Conservation (phyloP, 2,113 vertebrate genomes). For the Setophaga kirtlandii region DNA sequence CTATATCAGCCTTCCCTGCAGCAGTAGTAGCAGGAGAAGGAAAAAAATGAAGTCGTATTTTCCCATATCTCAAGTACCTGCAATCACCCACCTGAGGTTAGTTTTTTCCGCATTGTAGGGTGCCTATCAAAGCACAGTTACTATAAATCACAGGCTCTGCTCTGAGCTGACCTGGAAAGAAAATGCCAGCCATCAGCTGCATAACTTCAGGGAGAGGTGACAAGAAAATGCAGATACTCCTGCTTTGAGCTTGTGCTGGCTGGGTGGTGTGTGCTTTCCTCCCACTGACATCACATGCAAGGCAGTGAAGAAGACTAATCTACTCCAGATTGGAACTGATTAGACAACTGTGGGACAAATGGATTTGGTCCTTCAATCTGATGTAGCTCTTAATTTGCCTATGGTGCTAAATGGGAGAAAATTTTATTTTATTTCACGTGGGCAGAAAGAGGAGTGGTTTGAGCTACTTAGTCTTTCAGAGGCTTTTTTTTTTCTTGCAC, state of each 20-base stretch:
- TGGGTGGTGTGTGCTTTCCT: fast-evolving
- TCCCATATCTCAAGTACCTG: neutral
- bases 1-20: neutral
- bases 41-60: neutral
- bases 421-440: neutral
- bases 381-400: neutral
- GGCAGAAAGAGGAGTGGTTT: neutral
- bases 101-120: neutral
- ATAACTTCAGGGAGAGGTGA: neutral
- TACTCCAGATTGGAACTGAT: neutral
- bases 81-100: neutral
- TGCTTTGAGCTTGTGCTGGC: neutral
- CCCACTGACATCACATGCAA: neutral
- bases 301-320: neutral
- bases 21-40: neutral
- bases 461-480: neutral
- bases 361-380: neutral
- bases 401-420: neutral
- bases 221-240: neutral
- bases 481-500: neutral
- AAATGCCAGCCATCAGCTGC: neutral
- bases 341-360: neutral
- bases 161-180: neutral
- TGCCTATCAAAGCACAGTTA: neutral
- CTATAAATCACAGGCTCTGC: neutral